A percentile compares a stretch with the other conserved stretches of the same genome.
These are phyloP conservation scores for Battus philenor DNA, from an alignment of 1,140 invertebrate genomes.

Conservation along the genomic window DNA sequence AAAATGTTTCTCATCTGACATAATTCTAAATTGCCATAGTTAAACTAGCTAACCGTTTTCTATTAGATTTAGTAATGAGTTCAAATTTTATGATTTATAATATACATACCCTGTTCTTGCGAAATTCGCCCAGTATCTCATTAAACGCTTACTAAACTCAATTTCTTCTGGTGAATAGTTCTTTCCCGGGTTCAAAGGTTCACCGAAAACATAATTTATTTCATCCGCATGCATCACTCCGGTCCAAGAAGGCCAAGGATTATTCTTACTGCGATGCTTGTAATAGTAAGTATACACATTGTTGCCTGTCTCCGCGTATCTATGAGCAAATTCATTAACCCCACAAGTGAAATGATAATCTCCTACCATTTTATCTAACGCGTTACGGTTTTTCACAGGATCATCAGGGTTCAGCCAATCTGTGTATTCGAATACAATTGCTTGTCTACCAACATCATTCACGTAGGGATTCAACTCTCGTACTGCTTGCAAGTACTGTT, in stretches of 20 bases:
- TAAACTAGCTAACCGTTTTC: neutral
- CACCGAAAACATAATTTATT: constrained; percentile 96
- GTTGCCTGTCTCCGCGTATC: constrained; percentile 91
- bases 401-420: constrained; percentile 94
- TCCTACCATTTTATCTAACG: constrained; percentile 95
- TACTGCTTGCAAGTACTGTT: constrained; percentile 86
- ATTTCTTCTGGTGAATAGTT: constrained; percentile 88
- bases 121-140: constrained; percentile 97
- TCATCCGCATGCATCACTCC: constrained; percentile 98
- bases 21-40: constrained; percentile 5
- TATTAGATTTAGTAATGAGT: neutral
- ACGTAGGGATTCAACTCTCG: constrained; percentile 90
- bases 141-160: constrained; percentile 88
- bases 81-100: neutral
- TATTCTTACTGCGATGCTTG: constrained; percentile 89
- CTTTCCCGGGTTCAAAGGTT: constrained; percentile 88
- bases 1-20: neutral
- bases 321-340: constrained; percentile 92
- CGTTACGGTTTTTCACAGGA: constrained; percentile 87
- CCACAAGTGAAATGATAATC: constrained; percentile 98
- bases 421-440: constrained; percentile 93
- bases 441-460: constrained; percentile 87
- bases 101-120: constrained; percentile 90
- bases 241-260: constrained; percentile 96
- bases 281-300: constrained; percentile 98